Conservation (phyloP, 2,113 vertebrate genomes). For the Leucoraja erinaceus region DNA sequence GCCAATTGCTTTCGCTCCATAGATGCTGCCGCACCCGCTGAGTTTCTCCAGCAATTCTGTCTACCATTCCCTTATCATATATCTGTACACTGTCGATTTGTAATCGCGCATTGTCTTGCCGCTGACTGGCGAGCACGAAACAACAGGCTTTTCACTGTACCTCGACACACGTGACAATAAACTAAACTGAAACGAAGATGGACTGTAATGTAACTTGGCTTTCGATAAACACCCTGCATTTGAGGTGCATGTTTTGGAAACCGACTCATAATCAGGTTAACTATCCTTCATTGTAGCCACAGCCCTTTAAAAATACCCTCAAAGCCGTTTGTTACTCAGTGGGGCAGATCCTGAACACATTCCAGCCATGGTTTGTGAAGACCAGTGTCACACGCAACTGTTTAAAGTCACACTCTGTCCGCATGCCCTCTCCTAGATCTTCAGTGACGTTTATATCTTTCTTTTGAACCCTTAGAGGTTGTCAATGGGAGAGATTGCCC, state of each 20-base stretch:
- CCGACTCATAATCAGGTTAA: constrained; percentile 51
- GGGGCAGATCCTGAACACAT: constrained; percentile 47
- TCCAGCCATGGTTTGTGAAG: constrained; percentile 53
- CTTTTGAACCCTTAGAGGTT: not conserved
- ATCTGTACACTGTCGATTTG: too few species aligned
- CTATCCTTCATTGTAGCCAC: constrained; percentile 52
- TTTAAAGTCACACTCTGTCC: constrained; percentile 50
- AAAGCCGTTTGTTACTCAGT: constrained; percentile 58
- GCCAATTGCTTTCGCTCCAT: too few species aligned
- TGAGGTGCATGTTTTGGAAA: not conserved
- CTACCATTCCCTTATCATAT: too few species aligned
- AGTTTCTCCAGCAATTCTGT: too few species aligned
- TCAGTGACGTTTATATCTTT: not conserved
- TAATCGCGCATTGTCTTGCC: too few species aligned
- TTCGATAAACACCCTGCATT: not conserved
- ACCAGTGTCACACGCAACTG: constrained; percentile 44
- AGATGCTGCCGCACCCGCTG: too few species aligned
- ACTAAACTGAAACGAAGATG: too few species aligned
- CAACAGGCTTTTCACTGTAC: too few species aligned
- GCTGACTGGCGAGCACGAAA: too few species aligned
- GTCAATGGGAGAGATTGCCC: not conserved
- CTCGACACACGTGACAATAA: too few species aligned
- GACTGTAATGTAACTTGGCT: not conserved
- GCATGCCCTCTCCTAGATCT: constrained; percentile 34
- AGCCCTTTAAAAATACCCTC: constrained; percentile 62